Conservation (phyloP, 2,113 vertebrate species). For the Actenoides lindsayi region DNA sequence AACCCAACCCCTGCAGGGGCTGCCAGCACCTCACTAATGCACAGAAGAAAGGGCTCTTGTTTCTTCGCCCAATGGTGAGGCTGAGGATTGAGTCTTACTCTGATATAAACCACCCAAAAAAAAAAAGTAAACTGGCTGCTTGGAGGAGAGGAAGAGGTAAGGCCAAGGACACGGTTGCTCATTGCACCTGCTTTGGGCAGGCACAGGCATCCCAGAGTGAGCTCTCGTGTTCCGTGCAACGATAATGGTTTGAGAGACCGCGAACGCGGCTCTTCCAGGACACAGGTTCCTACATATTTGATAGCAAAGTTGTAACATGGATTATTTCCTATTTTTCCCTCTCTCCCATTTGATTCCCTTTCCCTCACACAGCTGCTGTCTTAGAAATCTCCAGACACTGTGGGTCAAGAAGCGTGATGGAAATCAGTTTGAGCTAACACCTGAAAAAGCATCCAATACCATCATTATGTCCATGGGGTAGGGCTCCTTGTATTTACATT, state of each 20-base stretch:
- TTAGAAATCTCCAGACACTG: neutral
- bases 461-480: rapidly evolving
- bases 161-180: neutral
- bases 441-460: neutral
- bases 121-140: neutral
- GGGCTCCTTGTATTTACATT: neutral
- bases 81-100: neutral
- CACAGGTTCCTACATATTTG: constrained; percentile 19
- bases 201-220: neutral
- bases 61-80: neutral
- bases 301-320: neutral
- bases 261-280: neutral
- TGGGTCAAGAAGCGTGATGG: rapidly evolving
- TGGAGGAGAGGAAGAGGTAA: neutral
- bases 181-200: neutral
- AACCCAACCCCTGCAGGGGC: neutral
- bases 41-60: neutral
- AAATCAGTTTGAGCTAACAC: neutral
- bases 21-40: neutral
- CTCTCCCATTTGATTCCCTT: neutral
- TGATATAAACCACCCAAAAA: neutral
- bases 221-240: neutral
- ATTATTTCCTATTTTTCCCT: neutral
- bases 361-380: neutral
- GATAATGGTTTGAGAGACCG: neutral